Base-by-base conservation (phyloP, 92 coral and sea anemone genomes). In the Zoanthus sociatus region DNA sequence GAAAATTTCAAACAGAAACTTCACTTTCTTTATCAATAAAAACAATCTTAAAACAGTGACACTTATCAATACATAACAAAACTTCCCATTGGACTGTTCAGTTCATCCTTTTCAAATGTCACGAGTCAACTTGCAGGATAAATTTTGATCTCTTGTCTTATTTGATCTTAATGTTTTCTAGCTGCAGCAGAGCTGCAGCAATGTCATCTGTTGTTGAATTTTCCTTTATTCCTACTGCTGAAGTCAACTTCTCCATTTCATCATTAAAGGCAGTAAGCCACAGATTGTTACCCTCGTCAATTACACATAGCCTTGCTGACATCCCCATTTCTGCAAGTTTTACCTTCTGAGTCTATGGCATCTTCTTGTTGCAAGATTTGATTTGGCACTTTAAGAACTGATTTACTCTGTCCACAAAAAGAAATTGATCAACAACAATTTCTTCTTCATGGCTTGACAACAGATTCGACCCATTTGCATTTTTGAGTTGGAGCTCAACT, bases 321-420 rank as follows among this genome's bases (percentile, higher is more conserved):
- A 75, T 75, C 13, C 82, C 83, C 81, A 76, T 75, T 71, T 74
- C 71, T 12, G 31, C 83, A 76, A 15, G 58, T 55, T 76, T 86
- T 30, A 86, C 63, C 78, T 76, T 86, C 78, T 74, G 89, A 26
- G 89, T 45, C 18, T 53, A 77, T 11, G 88, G 88, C 88, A 84
- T 84, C 45, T 76, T 74, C 53, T 84, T 84, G 18, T 84, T 84
- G 70, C 87, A 84, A 5, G 78, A 50, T 74, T 84, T 84, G 70
- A 54, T 53, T 60, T 84, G 82, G 56, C 82, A 73, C 48, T 31
- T 53, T 37, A 70, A 53, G 54, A 84, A 47, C 16, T 18, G n/a
- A 18, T 15, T 15, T 63, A 84, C 88, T 58, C 73, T 84, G 48
- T 84, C 88, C 67, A 84, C 60, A 47, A 84, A 18, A 54, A 73